A percentile compares a stretch with the other conserved stretches of the same genome.
Conservation (phyloP, 2,797 vertebrate species). For the Micropoecilia bifurca region DNA sequence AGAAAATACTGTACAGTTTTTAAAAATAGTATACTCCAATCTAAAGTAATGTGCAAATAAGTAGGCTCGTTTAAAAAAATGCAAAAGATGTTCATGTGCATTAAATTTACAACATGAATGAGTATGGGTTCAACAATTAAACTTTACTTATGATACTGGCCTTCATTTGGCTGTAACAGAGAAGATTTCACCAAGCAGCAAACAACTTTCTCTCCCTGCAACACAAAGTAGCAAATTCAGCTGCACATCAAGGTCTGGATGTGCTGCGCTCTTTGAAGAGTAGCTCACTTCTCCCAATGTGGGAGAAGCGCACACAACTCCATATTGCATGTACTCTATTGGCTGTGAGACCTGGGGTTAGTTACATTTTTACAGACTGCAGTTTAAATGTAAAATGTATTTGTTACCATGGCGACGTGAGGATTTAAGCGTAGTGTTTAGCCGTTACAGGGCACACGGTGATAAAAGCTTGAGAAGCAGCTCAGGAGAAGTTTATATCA, state of each 20-base stretch:
- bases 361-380: neutral
- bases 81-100: too few species aligned
- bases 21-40: neutral
- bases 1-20: neutral
- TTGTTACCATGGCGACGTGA: neutral
- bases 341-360: neutral
- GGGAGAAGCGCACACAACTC: neutral
- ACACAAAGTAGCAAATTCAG: neutral
- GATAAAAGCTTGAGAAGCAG: neutral
- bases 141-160: neutral
- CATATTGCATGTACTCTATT: neutral
- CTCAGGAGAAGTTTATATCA: neutral
- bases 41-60: neutral
- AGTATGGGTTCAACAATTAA: neutral
- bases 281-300: neutral
- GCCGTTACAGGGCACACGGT: neutral
- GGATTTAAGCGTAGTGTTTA: neutral
- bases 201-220: neutral
- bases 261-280: neutral
- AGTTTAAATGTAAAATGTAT: neutral
- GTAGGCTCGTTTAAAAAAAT: neutral
- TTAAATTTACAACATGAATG: neutral
- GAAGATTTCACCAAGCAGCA: neutral
- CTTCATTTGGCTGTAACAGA: neutral
- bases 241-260: neutral